phyloP scores from a whole-genome alignment of 2,113 vertebrate species.

The Micronycteris hirsuta region DNA sequence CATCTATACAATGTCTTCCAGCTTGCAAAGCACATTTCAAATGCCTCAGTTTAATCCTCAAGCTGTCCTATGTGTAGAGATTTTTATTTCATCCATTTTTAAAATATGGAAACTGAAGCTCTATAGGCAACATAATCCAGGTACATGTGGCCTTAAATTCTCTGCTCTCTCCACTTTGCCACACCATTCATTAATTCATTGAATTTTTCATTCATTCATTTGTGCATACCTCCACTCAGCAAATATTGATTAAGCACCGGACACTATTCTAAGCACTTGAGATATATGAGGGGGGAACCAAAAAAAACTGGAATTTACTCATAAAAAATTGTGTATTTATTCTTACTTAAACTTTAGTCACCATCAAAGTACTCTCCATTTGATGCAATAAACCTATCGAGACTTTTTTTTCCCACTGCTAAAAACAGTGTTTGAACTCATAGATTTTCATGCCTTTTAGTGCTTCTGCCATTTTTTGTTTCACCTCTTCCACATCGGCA shows the following conservation, averaged over 20 bases:
- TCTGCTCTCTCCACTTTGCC: neutral
- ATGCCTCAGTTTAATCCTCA: neutral
- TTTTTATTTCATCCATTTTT: neutral
- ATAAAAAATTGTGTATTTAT: no score
- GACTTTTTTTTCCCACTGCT: no score
- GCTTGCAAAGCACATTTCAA: slow-evolving; percentile 20
- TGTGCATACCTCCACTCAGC: neutral
- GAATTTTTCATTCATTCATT: neutral
- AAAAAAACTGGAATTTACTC: no score
- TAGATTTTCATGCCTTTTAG: no score
- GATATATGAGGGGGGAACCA: no score
- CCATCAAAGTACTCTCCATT: no score
- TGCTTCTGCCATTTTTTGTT: no score
- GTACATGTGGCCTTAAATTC: neutral
- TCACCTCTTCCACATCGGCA: no score
- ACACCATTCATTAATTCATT: neutral
- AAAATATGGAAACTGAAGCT: neutral
- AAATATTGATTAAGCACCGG: neutral
- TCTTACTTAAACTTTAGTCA: no score
- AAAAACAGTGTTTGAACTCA: no score
- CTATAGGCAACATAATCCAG: neutral
- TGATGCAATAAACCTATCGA: no score
- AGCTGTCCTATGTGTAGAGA: neutral
- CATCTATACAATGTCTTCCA: neutral
- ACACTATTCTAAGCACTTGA: neutral